Base-by-base conservation (phyloP, 2,113 vertebrate species). In the Reinhardtius hippoglossoides region DNA sequence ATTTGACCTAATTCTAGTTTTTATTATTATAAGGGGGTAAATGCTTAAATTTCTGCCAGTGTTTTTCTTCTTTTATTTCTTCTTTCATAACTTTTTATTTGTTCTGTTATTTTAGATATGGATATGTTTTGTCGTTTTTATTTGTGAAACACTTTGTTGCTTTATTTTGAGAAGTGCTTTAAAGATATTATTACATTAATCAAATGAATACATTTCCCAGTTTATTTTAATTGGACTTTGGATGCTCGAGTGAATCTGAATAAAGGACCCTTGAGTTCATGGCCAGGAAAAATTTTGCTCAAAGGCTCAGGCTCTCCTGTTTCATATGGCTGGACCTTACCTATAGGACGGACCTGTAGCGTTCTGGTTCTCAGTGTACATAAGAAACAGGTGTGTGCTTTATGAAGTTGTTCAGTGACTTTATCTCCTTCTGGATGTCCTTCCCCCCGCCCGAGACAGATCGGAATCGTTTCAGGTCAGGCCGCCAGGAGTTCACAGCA, bases 391-490 rank as follows among this genome's bases (percentile, higher is more conserved):
- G 61, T 80, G 64, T 74, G 65, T 62, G 74, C 78, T 71, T 82
- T 85, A 88, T 81, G 76, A 88, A 88, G 87, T 81, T 69, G 74
- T 72, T 55, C 44, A 59, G 46, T 69, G 80, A 80, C 85, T 90
- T 87, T 90, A 90, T 91, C 87, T 76, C 54, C 59, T 70, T 42
- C 63, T 80, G 79, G 76, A 85, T 86, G 72, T 82, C 78, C 82
- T 84, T 86, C 86, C 83, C 78, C 65, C 68, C 23, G 80, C 84
- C 60, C 81, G 71, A 78, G 65, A 84, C 58, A 74, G 82, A 87
- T 86, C 87, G 87, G 55, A 91, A 89, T 91, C 71, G 71, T 91
- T 88, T 87, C 50, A 86, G 88, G 91, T 91, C 73, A 82, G 78
- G 83, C 80, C 62, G 50, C 84, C 83, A 87, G 78, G 88, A 91